A percentile compares a stretch with the other conserved stretches of the same genome.
phyloP scores from a whole-genome alignment of 2,888 invertebrate species.

The Hydropsyche betteni region DNA sequence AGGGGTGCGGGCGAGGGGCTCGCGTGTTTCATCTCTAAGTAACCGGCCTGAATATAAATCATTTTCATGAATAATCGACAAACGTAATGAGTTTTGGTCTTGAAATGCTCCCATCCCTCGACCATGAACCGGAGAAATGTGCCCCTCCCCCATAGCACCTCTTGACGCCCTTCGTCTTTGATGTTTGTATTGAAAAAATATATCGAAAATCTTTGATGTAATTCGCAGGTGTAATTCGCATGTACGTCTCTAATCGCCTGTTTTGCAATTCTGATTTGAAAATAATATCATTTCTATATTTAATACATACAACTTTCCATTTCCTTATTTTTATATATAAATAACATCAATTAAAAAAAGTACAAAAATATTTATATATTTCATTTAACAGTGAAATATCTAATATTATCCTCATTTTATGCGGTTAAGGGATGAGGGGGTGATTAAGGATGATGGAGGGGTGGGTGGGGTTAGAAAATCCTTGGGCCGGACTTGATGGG shows the following conservation, averaged over 20 bases:
- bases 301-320: no score
- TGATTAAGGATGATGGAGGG: conserved; percentile 36
- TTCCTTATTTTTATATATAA: no score
- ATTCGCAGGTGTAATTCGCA: neutral
- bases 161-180: conserved; percentile 3
- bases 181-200: conserved; percentile 1
- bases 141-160: neutral
- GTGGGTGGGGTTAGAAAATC: conserved; percentile 2
- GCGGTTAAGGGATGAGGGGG: neutral
- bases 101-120: conserved; percentile 46
- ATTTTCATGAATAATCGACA: conserved; percentile 53
- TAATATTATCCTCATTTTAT: no score
- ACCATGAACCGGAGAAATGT: neutral
- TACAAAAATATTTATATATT: no score
- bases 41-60: conserved; percentile 52
- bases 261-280: no score
- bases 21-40: conserved; percentile 52
- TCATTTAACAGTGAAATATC: no score
- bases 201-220: conserved; percentile 2
- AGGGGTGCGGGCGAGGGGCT: conserved; percentile 32
- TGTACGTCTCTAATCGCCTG: no score
- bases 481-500: conserved; percentile 45
- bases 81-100: conserved; percentile 52
- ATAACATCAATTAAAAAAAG: no score
- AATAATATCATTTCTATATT: no score